phyloP scores from a whole-genome alignment of 1,140 invertebrate species.

The Diabrotica undecimpunctata region DNA sequence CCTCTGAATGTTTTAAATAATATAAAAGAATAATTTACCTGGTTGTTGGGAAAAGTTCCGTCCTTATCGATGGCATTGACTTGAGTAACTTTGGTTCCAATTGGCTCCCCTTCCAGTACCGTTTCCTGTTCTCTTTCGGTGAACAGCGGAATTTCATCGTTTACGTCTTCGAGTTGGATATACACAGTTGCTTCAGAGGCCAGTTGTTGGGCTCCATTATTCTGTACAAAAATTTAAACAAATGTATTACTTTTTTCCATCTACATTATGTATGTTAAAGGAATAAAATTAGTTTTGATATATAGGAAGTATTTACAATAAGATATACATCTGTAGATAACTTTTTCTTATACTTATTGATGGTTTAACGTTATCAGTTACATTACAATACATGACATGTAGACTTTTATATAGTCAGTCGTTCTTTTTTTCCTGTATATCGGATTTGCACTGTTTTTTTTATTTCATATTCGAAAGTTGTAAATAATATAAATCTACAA shows the following conservation, averaged over 20 bases:
- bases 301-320: constrained; percentile 11
- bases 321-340: constrained; percentile 5
- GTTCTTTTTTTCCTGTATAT: too few species aligned
- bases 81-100: constrained; percentile 92
- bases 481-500: too few species aligned
- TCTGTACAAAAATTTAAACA: constrained; percentile 54
- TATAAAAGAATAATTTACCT: constrained; percentile 57
- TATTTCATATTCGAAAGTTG: too few species aligned
- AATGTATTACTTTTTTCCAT: too few species aligned
- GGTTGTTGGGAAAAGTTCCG: constrained; percentile 90
- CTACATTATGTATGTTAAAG: too few species aligned
- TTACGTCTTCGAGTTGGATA: constrained; percentile 92
- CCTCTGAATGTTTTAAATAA: too few species aligned
- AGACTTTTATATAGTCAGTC: too few species aligned
- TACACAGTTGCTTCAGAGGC: constrained; percentile 91
- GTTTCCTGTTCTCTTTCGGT: constrained; percentile 92
- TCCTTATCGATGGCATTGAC: constrained; percentile 96
- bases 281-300: too few species aligned
- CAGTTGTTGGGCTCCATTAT: constrained; percentile 91
- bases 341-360: too few species aligned
- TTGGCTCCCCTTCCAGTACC: constrained; percentile 87
- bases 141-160: constrained; percentile 94
- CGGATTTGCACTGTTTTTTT: too few species aligned
- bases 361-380: too few species aligned
- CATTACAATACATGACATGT: too few species aligned